These are phyloP conservation scores for Heterotilapia buettikoferi DNA, from an alignment of 2,113 vertebrate genomes.

Conservation along the genomic window DNA sequence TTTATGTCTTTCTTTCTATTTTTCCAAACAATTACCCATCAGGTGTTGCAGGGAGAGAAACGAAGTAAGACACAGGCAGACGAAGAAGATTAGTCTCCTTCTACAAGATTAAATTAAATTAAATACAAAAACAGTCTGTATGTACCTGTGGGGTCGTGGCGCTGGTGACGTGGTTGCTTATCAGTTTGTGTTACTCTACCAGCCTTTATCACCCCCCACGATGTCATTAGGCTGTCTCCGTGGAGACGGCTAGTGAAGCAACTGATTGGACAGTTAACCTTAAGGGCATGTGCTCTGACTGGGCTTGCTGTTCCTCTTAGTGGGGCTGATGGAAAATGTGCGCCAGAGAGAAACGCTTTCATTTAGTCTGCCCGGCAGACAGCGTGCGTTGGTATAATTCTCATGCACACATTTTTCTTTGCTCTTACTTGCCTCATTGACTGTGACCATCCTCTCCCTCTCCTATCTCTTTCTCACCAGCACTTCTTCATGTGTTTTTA, in stretches of 20 bases:
- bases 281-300: not conserved
- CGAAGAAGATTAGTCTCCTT: conserved; percentile 13
- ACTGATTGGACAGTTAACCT: conserved; percentile 62
- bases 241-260: conserved; percentile 35
- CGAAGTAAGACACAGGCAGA: not conserved
- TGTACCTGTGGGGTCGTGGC: not conserved
- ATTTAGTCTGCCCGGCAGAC: not conserved
- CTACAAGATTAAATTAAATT: conserved; percentile 23
- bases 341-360: conserved; percentile 1
- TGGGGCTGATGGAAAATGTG: conserved; percentile 45
- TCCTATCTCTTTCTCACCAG: not conserved
- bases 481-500: not conserved
- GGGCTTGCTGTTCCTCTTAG: conserved; percentile 28
- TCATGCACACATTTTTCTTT: conserved; percentile 30
- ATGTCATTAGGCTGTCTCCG: conserved; percentile 26
- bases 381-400: not conserved
- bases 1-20: not conserved
- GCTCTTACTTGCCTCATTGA: conserved; percentile 18
- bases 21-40: not conserved
- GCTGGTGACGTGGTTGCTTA: not conserved
- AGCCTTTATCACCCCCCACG: not conserved
- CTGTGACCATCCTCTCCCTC: not conserved
- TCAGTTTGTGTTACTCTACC: not conserved
- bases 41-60: not conserved
- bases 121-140: not conserved